Conservation (phyloP, 2,888 invertebrate species). For the Cantharis lateralis region DNA sequence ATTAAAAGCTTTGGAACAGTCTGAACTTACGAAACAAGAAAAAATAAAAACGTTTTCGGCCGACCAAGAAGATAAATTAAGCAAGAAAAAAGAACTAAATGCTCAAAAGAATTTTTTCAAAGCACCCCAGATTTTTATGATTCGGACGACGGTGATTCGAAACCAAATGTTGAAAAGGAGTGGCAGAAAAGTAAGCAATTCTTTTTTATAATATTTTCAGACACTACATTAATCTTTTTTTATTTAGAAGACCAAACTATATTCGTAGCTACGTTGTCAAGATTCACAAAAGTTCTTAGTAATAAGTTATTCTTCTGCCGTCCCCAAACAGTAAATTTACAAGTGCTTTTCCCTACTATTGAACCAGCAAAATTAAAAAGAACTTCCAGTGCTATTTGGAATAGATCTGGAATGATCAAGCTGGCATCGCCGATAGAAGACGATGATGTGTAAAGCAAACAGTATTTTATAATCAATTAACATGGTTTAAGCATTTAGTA, state of each 20-base stretch:
- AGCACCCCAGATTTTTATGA: too few relatives aligned
- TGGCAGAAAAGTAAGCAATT: too few relatives aligned
- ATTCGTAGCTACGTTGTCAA: constrained; percentile 22
- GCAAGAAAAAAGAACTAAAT: constrained; percentile 50
- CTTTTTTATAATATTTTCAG: constrained; percentile 32
- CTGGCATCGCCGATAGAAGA: constrained; percentile 51
- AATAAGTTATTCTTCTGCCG: constrained; percentile 67
- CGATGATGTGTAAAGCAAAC: background rate
- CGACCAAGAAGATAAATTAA: constrained; percentile 53
- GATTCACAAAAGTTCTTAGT: constrained; percentile 42
- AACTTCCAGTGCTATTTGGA: constrained; percentile 77
- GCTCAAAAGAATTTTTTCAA: constrained; percentile 32
- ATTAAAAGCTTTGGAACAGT: constrained; percentile 56
- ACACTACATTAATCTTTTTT: constrained; percentile 11
- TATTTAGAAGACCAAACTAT: constrained; percentile 48
- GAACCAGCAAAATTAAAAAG: constrained; percentile 68
- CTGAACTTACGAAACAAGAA: constrained; percentile 57
- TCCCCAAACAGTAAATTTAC: constrained; percentile 67
- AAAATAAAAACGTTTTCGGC: constrained; percentile 42
- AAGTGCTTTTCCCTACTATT: constrained; percentile 69
- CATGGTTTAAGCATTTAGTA: background rate
- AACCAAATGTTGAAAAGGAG: too few relatives aligned
- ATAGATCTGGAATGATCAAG: constrained; percentile 69
- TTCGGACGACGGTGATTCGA: too few relatives aligned
- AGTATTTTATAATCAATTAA: background rate